Base-by-base conservation (phyloP, 2,888 invertebrate species). In the Bellardia bayeri region DNA sequence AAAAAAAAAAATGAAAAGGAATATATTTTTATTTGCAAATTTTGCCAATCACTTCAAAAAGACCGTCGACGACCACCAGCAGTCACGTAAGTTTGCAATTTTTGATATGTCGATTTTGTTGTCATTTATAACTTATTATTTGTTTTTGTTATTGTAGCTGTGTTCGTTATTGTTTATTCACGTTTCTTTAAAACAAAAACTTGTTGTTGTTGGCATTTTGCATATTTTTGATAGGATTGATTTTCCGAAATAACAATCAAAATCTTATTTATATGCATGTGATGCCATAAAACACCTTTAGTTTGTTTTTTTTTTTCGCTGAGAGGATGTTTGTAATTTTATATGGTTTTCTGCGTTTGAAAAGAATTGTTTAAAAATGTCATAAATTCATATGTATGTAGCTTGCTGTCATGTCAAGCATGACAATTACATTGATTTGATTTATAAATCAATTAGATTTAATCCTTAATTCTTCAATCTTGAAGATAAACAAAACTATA, bases 201-300 rank as follows among this genome's bases (percentile, higher is more conserved):
- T 37, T 16, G 56, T 56, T 37, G 3, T 33, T 45, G 7, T 63
- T 69, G 42, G 58, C 30, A 63, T 83, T 76, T 76, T 69, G 76
- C 69, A 76, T 68, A 69, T 40, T 76, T 87, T 83, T 68, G 83
- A 87, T 68, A 71, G 76, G 72, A 54, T 81, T 82, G 74, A 45
- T 82, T 78, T 71, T 30, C 8, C 11, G 64, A 80, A 83, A 80
- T 23, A 83, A 58, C 82, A 75, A 86, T 84, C 81, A 84, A 87
- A 84, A 37, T 83, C 51, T 85, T 89, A 85, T 78, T 87, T 42
- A 76, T 84, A 63, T 86, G 87, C 89, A 89, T 82, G 72, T 89
- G 89, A 87, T 89, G 88, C 85, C 86, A 88, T 86, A 86, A 89
- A 89, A 89, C 82, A 86, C 79, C 78, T 85, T 88, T 81, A 63